A percentile compares a stretch with the other conserved stretches of the same genome.
phyloP scores from a whole-genome alignment of 2,888 invertebrate species.

The Acleris holmiana region DNA sequence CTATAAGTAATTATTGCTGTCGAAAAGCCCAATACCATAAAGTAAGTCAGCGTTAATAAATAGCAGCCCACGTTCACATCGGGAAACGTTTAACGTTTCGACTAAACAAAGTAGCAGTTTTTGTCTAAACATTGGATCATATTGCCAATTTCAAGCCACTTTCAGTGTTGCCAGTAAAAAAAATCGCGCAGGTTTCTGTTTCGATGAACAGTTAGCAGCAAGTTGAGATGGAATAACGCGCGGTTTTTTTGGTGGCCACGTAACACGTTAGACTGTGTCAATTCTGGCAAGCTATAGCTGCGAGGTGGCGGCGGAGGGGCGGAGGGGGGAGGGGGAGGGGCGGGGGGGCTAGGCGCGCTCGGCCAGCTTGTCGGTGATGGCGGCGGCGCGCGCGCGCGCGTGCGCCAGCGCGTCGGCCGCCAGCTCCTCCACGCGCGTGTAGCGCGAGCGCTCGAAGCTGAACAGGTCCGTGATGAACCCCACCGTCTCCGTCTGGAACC shows the following conservation, averaged over 20 bases:
- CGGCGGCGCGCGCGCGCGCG: slow-evolving; percentile 89
- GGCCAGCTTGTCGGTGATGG: slow-evolving; percentile 89
- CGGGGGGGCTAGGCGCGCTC: slow-evolving; percentile 61
- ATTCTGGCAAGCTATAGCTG: background rate
- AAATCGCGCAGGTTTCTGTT: too few species aligned
- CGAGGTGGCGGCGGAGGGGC: background rate
- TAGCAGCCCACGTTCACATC: too few species aligned
- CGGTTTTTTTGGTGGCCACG: too few species aligned
- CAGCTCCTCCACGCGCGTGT: slow-evolving; percentile 93
- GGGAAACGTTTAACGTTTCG: too few species aligned
- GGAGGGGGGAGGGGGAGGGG: background rate
- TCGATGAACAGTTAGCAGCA: too few species aligned
- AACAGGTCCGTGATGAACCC: slow-evolving; percentile 96
- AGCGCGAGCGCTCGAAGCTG: slow-evolving; percentile 94
- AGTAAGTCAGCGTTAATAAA: background rate
- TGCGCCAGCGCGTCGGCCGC: slow-evolving; percentile 92
- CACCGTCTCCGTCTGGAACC: slow-evolving; percentile 87
- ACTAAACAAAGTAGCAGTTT: too few species aligned
- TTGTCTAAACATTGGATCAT: too few species aligned
- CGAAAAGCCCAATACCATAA: background rate
- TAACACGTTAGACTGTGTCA: background rate
- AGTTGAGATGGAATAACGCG: too few species aligned
- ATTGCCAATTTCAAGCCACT: too few species aligned
- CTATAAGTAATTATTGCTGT: slow-evolving; percentile 4
- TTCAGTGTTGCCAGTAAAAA: too few species aligned